A percentile compares a stretch with the other conserved stretches of the same genome.
These are phyloP conservation scores for Drosophila serrata DNA, from an alignment of 1,140 invertebrate genomes.

Conservation along the genomic window DNA sequence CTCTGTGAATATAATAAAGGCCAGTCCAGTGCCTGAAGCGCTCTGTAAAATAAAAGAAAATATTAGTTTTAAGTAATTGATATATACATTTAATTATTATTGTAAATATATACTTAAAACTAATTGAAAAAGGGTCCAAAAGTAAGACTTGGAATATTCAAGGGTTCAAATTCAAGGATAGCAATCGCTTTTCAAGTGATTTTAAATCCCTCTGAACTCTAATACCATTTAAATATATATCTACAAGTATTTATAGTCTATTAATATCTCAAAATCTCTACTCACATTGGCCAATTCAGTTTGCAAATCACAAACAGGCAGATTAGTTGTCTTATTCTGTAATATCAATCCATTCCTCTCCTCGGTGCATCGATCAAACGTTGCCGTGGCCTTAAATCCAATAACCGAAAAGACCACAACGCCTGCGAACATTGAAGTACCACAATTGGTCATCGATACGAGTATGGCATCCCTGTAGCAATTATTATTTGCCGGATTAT, in stretches of 20 bases:
- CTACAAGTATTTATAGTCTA: not conserved
- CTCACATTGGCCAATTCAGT: conserved; percentile 95
- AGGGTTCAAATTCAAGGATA: no score
- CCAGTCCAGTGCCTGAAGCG: conserved; percentile 95
- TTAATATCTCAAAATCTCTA: conserved; percentile 41
- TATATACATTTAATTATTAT: not conserved
- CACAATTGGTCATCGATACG: conserved; percentile 97
- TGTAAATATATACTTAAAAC: not conserved
- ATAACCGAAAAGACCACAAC: conserved; percentile 99
- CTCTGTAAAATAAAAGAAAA: conserved; percentile 88
- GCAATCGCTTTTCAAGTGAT: no score
- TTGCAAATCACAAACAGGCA: conserved; percentile 93
- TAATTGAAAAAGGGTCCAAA: not conserved
- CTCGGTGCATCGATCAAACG: conserved; percentile 87
- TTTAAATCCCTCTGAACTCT: no score
- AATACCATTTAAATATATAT: not conserved
- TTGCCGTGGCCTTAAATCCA: conserved; percentile 94
- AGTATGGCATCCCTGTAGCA: conserved; percentile 97
- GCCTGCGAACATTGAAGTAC: conserved; percentile 98
- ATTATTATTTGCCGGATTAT: conserved; percentile 98
- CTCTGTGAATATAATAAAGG: conserved; percentile 98
- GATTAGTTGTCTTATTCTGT: conserved; percentile 87
- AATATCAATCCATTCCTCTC: conserved; percentile 79
- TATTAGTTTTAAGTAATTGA: no score
- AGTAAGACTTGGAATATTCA: no score